These are phyloP conservation scores for Dryococelus australis DNA, from an alignment of 2,888 invertebrate species.

Conservation along the genomic window DNA sequence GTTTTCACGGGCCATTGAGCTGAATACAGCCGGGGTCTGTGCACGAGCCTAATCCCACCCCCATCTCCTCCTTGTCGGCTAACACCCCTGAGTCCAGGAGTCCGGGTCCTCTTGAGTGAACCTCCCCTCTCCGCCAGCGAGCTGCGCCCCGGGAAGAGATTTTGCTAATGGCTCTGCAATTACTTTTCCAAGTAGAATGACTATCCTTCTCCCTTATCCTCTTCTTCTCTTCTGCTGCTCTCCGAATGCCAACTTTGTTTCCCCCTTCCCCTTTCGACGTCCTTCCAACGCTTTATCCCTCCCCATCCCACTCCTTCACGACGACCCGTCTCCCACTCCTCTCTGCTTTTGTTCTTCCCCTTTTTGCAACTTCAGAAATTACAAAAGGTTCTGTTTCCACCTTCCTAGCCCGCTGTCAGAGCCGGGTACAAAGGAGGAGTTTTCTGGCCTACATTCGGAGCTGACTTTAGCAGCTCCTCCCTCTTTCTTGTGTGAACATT, in stretches of 20 bases:
- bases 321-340: neutral
- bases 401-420: neutral
- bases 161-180: slow-evolving; percentile 31
- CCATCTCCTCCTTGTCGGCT: neutral
- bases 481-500: neutral
- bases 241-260: neutral
- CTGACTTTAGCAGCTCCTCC: neutral
- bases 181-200: slow-evolving; percentile 30
- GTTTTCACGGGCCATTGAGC: slow-evolving; percentile 8
- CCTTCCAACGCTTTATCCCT: neutral
- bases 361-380: slow-evolving; percentile 10
- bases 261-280: neutral
- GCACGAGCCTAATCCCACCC: neutral
- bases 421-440: neutral
- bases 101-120: neutral
- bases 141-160: slow-evolving; percentile 4
- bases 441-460: slow-evolving; percentile 6
- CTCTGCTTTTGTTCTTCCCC: neutral
- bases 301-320: neutral
- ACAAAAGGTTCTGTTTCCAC: slow-evolving; percentile 16
- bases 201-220: slow-evolving; percentile 20
- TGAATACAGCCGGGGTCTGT: neutral
- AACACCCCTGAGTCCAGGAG: neutral
- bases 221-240: neutral
- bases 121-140: neutral